Percentiles rank a stretch among this genome's conserved stretches.
Conservation (phyloP, 1,140 invertebrate genomes). For the Panulirus ornatus region DNA sequence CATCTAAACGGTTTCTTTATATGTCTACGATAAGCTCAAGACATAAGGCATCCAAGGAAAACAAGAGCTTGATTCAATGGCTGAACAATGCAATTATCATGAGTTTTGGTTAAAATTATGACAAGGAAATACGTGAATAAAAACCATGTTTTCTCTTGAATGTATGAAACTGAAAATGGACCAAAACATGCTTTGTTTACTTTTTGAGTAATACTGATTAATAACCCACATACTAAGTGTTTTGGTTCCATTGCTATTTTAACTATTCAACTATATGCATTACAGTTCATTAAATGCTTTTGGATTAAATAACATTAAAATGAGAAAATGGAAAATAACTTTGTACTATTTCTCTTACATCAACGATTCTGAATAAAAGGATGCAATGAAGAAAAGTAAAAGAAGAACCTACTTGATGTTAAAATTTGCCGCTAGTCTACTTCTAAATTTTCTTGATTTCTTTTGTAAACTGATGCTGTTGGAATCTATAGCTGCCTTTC, state of each 20-base stretch:
- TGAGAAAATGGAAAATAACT: too few species aligned
- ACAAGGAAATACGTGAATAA: background rate
- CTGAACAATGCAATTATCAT: too few species aligned
- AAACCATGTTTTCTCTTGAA: background rate
- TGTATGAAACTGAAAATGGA: too few species aligned
- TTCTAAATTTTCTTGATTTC: slow-evolving; percentile 61
- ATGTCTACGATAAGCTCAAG: background rate
- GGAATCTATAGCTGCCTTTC: background rate
- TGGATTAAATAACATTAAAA: too few species aligned
- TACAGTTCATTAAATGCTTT: too few species aligned
- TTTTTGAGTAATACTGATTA: too few species aligned
- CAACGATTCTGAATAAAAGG: too few species aligned
- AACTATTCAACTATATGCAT: too few species aligned
- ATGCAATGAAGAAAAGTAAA: background rate
- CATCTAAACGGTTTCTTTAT: background rate
- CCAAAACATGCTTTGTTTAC: too few species aligned
- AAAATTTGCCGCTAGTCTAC: slow-evolving; percentile 68
- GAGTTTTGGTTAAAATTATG: too few species aligned
- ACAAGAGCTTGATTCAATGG: background rate
- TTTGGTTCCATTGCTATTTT: too few species aligned
- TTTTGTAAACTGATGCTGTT: slow-evolving; percentile 6
- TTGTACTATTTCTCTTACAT: background rate
- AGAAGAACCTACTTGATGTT: slow-evolving; percentile 19
- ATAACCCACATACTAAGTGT: too few species aligned
- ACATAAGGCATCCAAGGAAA: slow-evolving; percentile 19